Evolutionary conservation across 2,797 vertebrate genomes (phyloP).

Genomic region (Sparus aurata): DNA sequence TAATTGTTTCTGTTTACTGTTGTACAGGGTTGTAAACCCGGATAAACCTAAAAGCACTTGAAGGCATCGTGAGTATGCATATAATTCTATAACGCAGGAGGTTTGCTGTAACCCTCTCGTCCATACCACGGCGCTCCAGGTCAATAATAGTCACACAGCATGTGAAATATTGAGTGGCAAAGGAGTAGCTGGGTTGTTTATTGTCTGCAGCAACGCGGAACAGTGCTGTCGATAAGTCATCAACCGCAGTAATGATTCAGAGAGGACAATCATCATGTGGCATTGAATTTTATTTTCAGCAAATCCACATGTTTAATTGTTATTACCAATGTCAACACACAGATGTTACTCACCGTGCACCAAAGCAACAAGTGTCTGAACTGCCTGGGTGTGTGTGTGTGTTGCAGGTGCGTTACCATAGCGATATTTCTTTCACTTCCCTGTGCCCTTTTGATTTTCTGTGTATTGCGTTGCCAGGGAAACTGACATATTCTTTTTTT

Average conservation of each 20-base stretch:
- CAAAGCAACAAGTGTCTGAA: slow-evolving; percentile 52
- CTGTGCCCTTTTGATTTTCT: slow-evolving; percentile 49
- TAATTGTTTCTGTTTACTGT: slow-evolving; percentile 36
- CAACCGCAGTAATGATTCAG: not conserved
- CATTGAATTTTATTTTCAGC: not conserved
- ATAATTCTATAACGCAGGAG: not conserved
- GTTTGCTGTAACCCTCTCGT: not conserved
- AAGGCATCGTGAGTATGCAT: slow-evolving; percentile 27
- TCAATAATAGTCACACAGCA: not conserved
- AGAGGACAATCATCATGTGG: not conserved
- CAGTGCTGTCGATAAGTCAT: slow-evolving; percentile 22
- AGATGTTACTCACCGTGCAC: slow-evolving; percentile 10
- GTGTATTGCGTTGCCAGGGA: slow-evolving; percentile 68
- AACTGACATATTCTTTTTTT: slow-evolving; percentile 65
- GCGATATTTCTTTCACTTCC: slow-evolving; percentile 70
- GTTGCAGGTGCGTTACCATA: slow-evolving; percentile 71
- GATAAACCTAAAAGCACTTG: slow-evolving; percentile 15
- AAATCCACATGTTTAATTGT: not conserved
- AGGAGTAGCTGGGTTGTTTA: too few species aligned
- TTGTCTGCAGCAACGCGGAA: not conserved
- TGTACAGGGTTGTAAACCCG: not conserved
- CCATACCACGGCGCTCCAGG: not conserved
- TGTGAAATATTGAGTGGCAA: slow-evolving; percentile 22
- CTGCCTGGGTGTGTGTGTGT: slow-evolving; percentile 9
- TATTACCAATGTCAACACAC: not conserved